Evolutionary conservation across 1,140 invertebrate genomes (phyloP), one percentile per base, ranked within the genome.

Genomic region (Atta colombica): DNA sequence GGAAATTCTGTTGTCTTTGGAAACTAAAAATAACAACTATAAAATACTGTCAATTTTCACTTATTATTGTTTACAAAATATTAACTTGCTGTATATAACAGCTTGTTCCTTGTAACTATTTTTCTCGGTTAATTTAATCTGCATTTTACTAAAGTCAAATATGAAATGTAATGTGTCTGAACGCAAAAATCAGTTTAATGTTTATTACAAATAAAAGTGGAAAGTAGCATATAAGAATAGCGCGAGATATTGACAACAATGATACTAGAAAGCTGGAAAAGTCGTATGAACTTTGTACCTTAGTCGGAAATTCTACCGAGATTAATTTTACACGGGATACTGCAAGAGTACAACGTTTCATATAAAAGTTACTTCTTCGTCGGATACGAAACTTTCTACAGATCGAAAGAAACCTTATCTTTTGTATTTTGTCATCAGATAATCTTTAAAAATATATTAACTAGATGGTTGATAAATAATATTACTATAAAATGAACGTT

Each of bases 311-410:
- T 78, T 78, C 14, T 21, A 78, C 3, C 25, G 18, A 78, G 61
- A n/a, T 68, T 78, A 78, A 68, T 78, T 78, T 68, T 68, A 68
- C 39, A 39, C 25, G n/a, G 25, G 45, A 78, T 68, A 68, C 21
- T 78, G 77, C 39, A 53, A 68, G 31, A 78, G 18, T 66, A 66
- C 60, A 65, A 3, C 18, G 77, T 66, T 78, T 78, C 7, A 63
- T 68, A 68, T 78, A 78, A 51, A 77, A 77, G 58, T 77, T 55
- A 6, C 5, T 35, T 68, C 12, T 66, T 12, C 5, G 12, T 16
- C 7, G 21, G 35, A 78, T 65, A 8, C 1, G 18, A 78, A 68
- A 78, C 77, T 78, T 78, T 68, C 28, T 35, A 66, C 18, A 51
- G 63, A 68, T 68, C 28, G 28, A 78, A 78, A 31, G 12, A 45